A percentile compares a stretch with the other conserved stretches of the same genome.
phyloP scores from a whole-genome alignment of 2,113 vertebrate genomes.

The Corythaixoides concolor region DNA sequence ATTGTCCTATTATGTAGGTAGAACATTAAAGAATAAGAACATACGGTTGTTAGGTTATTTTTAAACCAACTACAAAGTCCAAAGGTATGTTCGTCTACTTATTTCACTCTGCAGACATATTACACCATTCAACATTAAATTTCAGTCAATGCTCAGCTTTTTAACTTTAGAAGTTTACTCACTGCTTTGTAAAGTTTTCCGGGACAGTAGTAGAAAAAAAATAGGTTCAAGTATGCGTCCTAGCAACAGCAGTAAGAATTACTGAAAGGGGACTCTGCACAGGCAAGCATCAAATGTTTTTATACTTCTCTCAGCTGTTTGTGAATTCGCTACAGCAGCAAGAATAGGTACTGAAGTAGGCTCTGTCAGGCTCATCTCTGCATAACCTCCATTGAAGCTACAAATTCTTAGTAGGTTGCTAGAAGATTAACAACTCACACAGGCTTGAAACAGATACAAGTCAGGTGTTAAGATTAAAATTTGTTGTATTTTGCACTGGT shows the following conservation, averaged over 20 bases:
- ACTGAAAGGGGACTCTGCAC: neutral
- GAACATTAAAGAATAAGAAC: neutral
- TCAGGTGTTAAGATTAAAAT: neutral
- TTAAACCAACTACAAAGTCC: neutral
- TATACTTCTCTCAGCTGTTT: neutral
- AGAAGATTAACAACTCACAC: neutral
- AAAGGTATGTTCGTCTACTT: neutral
- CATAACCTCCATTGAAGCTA: neutral
- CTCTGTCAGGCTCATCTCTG: rapidly evolving
- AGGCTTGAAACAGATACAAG: neutral
- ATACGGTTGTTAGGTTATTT: neutral
- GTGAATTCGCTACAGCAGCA: neutral
- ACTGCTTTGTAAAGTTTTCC: neutral
- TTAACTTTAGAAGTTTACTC: neutral
- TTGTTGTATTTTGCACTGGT: neutral
- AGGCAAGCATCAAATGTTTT: neutral
- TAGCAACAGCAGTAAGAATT: neutral
- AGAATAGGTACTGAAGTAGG: neutral
- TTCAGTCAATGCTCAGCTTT: neutral
- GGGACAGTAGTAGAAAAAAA: neutral
- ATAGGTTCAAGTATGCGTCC: neutral
- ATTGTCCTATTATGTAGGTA: rapidly evolving
- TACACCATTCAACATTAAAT: neutral
- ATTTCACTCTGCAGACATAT: neutral
- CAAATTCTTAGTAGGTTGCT: neutral